Conservation (phyloP, 2,113 vertebrate genomes). For the Phylloscopus whistleri region DNA sequence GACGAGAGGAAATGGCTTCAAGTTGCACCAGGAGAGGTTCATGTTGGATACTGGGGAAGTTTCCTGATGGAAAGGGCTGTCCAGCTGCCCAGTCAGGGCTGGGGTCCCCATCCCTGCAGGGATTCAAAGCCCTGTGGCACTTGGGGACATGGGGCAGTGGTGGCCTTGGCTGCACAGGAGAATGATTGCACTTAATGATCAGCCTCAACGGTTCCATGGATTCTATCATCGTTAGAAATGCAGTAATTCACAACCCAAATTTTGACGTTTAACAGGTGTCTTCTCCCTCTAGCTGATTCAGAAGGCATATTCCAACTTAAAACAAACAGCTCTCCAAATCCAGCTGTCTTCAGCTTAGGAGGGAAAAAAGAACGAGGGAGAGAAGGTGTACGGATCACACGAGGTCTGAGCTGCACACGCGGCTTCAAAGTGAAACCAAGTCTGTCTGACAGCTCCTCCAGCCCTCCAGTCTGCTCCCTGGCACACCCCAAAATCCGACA, state of each 20-base stretch:
- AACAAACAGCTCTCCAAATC: not conserved
- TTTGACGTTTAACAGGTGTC: not conserved
- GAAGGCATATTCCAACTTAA: not conserved
- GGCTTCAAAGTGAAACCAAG: not conserved
- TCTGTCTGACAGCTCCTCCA: not conserved
- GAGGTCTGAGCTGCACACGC: not conserved
- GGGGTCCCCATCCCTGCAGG: not conserved
- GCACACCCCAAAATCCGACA: not conserved
- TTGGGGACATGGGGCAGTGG: not conserved
- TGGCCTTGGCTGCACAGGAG: not conserved
- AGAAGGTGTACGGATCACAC: rapidly evolving
- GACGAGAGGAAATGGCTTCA: rapidly evolving
- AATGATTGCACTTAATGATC: rapidly evolving
- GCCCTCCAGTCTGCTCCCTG: not conserved
- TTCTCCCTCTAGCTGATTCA: not conserved
- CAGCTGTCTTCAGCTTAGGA: rapidly evolving
- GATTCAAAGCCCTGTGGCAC: not conserved
- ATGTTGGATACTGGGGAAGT: rapidly evolving
- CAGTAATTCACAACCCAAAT: rapidly evolving
- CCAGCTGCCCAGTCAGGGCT: not conserved
- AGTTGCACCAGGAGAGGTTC: not conserved
- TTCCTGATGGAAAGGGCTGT: not conserved
- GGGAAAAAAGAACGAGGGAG: not conserved
- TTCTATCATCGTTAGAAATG: rapidly evolving
- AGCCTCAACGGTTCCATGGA: no score